A percentile compares a stretch with the other conserved stretches of the same genome.
Evolutionary conservation across 2,797 vertebrate species (phyloP).

Genomic region (Delichon dasypus): DNA sequence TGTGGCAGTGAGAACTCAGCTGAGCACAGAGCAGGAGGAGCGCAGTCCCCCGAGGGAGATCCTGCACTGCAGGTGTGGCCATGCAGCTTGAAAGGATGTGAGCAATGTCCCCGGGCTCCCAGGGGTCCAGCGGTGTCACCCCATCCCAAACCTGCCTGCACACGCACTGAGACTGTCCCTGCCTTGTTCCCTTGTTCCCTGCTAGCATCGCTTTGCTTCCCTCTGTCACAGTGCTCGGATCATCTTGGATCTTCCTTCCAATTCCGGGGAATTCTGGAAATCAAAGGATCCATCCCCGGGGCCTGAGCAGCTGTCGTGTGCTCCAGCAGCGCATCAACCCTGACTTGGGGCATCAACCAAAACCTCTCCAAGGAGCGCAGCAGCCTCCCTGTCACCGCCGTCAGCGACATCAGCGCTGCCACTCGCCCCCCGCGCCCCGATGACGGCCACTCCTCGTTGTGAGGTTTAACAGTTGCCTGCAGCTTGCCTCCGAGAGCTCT

Average conservation of each 20-base stretch:
- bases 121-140: background rate
- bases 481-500: background rate
- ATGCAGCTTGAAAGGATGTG: background rate
- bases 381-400: background rate
- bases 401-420: fast-evolving
- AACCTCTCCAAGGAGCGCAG: background rate
- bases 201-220: background rate
- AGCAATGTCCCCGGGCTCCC: background rate
- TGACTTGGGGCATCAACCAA: fast-evolving
- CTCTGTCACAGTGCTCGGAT: background rate
- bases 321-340: background rate
- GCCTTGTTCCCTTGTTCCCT: background rate
- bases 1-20: background rate
- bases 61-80: fast-evolving
- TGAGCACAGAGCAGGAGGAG: fast-evolving
- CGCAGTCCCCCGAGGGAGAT: fast-evolving
- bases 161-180: background rate
- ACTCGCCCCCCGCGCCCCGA: fast-evolving
- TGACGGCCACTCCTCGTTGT: fast-evolving
- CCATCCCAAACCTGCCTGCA: background rate
- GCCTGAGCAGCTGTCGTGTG: background rate
- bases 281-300: background rate
- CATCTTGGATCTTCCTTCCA: background rate
- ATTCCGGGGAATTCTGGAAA: fast-evolving
- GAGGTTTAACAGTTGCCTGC: background rate